Evolutionary conservation across 2,113 vertebrate genomes (phyloP), one percentile per base, ranked within the genome.

Genomic region (Illadopsis cleaveri): DNA sequence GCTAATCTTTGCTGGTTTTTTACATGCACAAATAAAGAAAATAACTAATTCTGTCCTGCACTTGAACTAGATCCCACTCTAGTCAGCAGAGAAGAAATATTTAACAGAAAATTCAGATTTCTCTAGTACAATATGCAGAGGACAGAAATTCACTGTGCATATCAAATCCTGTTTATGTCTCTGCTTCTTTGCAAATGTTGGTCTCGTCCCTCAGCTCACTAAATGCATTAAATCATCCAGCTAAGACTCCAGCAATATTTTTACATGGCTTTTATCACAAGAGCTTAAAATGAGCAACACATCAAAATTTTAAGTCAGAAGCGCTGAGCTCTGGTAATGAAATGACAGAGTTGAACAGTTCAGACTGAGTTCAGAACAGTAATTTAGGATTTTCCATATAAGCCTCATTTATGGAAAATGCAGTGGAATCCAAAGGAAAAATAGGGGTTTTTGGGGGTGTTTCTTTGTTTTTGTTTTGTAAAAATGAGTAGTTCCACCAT

Each of bases 341-440:
- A 94, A 93, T 65, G 68, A 96, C 37, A 30, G 44, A 71, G 37
- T 64, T 89, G 88, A 96, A 82, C 64, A 94, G 93, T 89, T 96
- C 96, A 96, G 37, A 90, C 4, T 1, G 5, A 94, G 92, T 88
- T 96, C 80, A 94, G 23, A 96, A 77, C 21, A 81, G 51, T 37
- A 94, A 75, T 81, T 92, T 62, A 75, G 85, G n/a, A 86, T 93
- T 96, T 90, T 89, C 80, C 28, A 28, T 30, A 40, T 19, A 24
- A 82, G 42, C 37, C 57, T 92, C 51, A 64, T 16, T 90, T 83
- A 86, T 33, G 37, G 62, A 82, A 90, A 62, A 14, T 69, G 60
- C n/a, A 64, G 21, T 20, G 9, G 44, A 92, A 77, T 57, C 27
- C 30, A 82, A 93, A 69, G 4, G 5, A 90, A 83, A 79, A 86